These are phyloP conservation scores for Leptinotarsa peninsularis DNA, from an alignment of 2,888 invertebrate genomes.

Conservation along the genomic window DNA sequence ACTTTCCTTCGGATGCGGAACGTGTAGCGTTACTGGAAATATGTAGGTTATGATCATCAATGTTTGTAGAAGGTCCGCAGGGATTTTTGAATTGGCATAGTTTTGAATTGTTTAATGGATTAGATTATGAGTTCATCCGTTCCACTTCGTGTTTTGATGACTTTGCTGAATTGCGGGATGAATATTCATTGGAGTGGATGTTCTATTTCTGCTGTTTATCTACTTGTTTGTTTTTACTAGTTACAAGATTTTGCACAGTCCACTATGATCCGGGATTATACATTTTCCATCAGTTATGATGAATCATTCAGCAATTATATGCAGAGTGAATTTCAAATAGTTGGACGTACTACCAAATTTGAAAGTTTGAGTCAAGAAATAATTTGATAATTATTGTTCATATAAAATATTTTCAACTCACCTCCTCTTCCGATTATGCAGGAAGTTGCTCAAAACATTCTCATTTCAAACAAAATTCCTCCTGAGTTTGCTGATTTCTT, in stretches of 20 bases:
- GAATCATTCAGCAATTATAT: neutral
- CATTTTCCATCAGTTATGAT: too few relatives aligned
- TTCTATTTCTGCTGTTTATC: neutral
- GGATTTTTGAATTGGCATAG: conserved; percentile 1
- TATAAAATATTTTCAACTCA: too few relatives aligned
- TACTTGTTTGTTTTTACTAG: neutral
- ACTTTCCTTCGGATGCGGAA: neutral
- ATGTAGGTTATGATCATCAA: neutral
- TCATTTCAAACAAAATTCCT: too few relatives aligned
- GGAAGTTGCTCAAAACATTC: too few relatives aligned
- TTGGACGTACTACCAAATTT: too few relatives aligned
- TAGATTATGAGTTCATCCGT: neutral
- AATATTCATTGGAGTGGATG: neutral
- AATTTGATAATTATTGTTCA: too few relatives aligned
- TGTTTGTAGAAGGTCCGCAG: neutral
- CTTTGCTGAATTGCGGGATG: neutral
- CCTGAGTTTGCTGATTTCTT: too few relatives aligned
- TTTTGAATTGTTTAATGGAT: neutral
- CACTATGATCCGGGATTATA: neutral
- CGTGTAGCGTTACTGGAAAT: neutral
- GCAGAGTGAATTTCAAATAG: neutral
- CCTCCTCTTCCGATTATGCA: too few relatives aligned
- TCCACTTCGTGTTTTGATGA: neutral
- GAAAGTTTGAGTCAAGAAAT: too few relatives aligned
- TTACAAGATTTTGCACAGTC: neutral